These are phyloP conservation scores for Steatornis caripensis DNA, from an alignment of 2,113 vertebrate species.

Conservation along the genomic window DNA sequence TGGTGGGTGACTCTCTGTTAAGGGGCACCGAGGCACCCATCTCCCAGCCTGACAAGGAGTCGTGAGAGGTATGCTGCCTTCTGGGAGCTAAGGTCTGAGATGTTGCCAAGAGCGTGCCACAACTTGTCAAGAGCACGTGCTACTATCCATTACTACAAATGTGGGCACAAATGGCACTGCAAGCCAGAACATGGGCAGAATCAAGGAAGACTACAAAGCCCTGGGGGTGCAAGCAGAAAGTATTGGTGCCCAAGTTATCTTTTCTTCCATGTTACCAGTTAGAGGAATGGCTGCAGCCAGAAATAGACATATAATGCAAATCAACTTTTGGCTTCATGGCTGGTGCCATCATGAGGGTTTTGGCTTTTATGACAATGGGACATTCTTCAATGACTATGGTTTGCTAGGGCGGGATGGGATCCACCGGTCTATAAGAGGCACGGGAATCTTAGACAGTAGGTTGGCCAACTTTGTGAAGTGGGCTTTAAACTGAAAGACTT, in stretches of 20 bases:
- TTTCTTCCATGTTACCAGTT: neutral
- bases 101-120: neutral
- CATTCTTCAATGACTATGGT: neutral
- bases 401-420: neutral
- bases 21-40: rapidly evolving
- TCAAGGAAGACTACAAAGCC: neutral
- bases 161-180: neutral
- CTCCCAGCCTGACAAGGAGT: neutral
- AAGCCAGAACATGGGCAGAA: neutral
- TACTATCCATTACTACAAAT: neutral
- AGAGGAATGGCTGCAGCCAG: neutral
- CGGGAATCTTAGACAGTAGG: neutral
- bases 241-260: too few relatives aligned
- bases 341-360: neutral
- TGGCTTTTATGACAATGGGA: neutral
- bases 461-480: neutral
- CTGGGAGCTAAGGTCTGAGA: neutral
- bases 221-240: neutral
- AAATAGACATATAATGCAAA: neutral
- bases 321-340: neutral
- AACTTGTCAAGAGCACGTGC: neutral
- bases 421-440: neutral
- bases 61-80: neutral
- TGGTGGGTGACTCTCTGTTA: neutral
- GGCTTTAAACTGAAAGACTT: neutral